Evolutionary conservation across 2,888 invertebrate genomes (phyloP), one percentile per base, ranked within the genome.

Genomic region (Heliothis peltigera): DNA sequence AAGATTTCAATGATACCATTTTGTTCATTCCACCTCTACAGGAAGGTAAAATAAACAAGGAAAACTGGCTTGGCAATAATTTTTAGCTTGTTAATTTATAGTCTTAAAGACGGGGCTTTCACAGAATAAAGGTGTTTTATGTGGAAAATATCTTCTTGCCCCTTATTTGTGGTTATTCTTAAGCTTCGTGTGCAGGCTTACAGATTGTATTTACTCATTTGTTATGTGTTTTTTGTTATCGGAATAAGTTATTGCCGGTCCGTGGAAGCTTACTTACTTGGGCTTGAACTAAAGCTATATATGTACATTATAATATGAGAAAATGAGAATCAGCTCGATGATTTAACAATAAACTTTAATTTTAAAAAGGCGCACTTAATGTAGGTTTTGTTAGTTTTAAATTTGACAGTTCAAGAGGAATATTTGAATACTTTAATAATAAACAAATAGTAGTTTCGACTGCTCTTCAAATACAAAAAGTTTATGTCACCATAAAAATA

Each of bases 1-100:
- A 72, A 80, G 69, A 72, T 64, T 77, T 64, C 64, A 62, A 70
- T 70, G 64, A 58, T 71, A 67, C 56, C 61, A 77, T 73, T 32
- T 78, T 80, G 58, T 70, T 70, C 64, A 67, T 70, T 61, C 63
- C 21, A 65, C 32, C 32, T 70, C 55, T 48, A 46, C 47, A 58
- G 57, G 28, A 63, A 60, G 15, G 52, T 22, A 77, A 77, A 80
- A 77, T 77, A 77, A 72, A 80, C 55, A 77, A 72, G 77, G 77
- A 80, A 77, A 80, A 76, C 72, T 58, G 66, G 60, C 56, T 64
- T 19, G 46, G 80, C 62, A 63, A 79, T 79, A 75, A 67, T 77
- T 77, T 79, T 77, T 65, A 63, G 77, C 77, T 72, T 80, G 66
- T 77, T 79, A 80, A 80, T 77, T 80, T 80, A 77, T 76, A 52